phyloP scores from a whole-genome alignment of 2,888 invertebrate species.

The Tetrapedia diversipes region DNA sequence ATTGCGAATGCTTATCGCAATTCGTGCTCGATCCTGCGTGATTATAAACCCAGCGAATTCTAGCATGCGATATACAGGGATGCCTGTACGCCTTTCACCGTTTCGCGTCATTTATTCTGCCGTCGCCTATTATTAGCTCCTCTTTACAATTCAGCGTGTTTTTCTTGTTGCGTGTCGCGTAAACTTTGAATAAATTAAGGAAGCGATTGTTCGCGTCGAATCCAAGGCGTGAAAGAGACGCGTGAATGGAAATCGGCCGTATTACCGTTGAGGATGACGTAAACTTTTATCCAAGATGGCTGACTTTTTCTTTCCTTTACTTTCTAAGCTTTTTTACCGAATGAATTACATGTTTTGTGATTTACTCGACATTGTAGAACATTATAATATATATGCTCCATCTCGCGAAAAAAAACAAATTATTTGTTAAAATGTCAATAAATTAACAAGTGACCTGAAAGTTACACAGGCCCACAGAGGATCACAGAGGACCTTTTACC shows the following conservation, averaged over 20 bases:
- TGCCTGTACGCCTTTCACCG: slow-evolving; percentile 28
- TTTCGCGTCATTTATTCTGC: slow-evolving; percentile 20
- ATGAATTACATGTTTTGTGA: neutral
- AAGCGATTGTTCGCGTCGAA: slow-evolving; percentile 11
- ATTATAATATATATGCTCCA: too few relatives aligned
- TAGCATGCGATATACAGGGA: slow-evolving; percentile 15
- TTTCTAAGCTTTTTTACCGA: neutral
- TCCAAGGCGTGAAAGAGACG: neutral
- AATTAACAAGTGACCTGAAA: too few relatives aligned
- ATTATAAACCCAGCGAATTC: slow-evolving; percentile 21
- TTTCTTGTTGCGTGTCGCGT: slow-evolving; percentile 38
- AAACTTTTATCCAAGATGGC: neutral
- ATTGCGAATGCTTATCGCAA: slow-evolving; percentile 48
- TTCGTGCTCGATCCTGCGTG: slow-evolving; percentile 33
- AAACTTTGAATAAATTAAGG: slow-evolving; percentile 20
- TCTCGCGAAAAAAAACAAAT: too few relatives aligned
- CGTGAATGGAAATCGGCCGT: slow-evolving; percentile 4
- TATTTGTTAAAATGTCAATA: too few relatives aligned
- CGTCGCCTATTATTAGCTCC: slow-evolving; percentile 43
- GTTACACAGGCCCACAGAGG: too few relatives aligned
- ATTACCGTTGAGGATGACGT: slow-evolving; percentile 9
- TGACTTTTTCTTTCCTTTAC: neutral
- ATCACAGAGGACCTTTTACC: too few relatives aligned
- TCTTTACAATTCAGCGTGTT: slow-evolving; percentile 5
- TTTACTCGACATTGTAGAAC: neutral